These are phyloP conservation scores for Catagonus wagneri DNA, from an alignment of 2,113 vertebrate species.

Conservation along the genomic window DNA sequence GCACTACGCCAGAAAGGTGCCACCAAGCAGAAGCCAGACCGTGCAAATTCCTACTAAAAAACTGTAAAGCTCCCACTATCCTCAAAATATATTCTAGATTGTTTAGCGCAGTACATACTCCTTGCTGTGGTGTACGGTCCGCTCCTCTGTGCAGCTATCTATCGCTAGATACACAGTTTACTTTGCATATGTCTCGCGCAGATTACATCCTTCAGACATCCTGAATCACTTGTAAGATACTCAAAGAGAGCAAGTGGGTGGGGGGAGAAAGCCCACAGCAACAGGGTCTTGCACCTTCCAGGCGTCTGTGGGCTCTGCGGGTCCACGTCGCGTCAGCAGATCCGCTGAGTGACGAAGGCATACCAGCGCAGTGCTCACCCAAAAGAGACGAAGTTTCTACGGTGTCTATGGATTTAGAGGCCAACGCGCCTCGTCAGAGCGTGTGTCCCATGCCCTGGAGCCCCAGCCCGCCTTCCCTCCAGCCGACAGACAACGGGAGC, in stretches of 20 bases:
- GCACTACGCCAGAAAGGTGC: background rate
- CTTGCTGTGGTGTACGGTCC: no score
- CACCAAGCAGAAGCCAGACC: accelerated
- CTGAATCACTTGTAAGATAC: background rate
- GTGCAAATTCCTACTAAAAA: background rate
- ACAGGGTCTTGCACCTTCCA: background rate
- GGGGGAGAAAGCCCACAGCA: background rate
- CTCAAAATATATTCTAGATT: background rate
- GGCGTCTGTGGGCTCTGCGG: accelerated
- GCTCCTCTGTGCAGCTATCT: background rate
- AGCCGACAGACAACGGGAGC: background rate
- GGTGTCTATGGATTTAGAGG: background rate
- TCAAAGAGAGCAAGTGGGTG: background rate
- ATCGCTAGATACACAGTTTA: background rate
- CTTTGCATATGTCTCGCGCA: background rate
- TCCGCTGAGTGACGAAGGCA: accelerated
- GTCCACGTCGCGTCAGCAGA: no score
- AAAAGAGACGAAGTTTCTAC: background rate
- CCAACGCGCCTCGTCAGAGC: background rate
- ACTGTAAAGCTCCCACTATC: accelerated
- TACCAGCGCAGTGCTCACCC: accelerated
- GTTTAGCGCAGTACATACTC: accelerated
- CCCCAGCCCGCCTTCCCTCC: background rate
- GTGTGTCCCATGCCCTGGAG: accelerated
- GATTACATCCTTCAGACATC: background rate